A percentile compares a stretch with the other conserved stretches of the same genome.
Conservation (phyloP, 2,797 vertebrate genomes). For the Anomalospiza imberbis region DNA sequence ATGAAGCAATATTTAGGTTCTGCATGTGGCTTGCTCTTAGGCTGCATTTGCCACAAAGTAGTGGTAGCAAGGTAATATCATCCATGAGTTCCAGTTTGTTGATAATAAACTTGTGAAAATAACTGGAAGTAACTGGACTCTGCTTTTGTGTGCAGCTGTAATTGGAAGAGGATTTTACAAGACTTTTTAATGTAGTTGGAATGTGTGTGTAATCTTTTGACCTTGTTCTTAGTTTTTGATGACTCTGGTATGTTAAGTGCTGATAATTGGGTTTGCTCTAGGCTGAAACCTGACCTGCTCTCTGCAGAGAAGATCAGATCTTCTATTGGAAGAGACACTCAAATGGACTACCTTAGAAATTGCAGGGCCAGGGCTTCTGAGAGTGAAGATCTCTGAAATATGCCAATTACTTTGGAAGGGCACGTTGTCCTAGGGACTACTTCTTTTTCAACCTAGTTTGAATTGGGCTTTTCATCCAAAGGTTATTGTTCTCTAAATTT, state of each 20-base stretch:
- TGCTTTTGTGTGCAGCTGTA: background rate
- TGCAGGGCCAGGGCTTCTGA: background rate
- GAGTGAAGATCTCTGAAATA: background rate
- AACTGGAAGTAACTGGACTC: background rate
- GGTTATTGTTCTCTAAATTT: background rate
- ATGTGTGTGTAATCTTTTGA: conserved; percentile 36
- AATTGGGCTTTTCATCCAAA: background rate
- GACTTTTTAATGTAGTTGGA: conserved; percentile 6
- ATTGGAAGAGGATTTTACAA: background rate
- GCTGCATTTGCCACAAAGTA: background rate
- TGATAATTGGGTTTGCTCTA: conserved; percentile 37
- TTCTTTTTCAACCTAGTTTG: background rate
- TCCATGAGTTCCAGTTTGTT: background rate
- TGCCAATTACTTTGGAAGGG: background rate
- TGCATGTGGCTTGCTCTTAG: background rate
- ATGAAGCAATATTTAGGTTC: background rate
- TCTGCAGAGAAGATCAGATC: background rate
- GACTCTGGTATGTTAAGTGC: conserved; percentile 15
- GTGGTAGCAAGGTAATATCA: background rate
- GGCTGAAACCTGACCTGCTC: conserved; percentile 37
- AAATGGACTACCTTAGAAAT: background rate
- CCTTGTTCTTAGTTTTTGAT: conserved; percentile 17
- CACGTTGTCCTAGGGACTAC: background rate
- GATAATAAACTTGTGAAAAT: background rate
- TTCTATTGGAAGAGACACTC: background rate